Percentiles rank a stretch among this genome's conserved stretches.
These are phyloP conservation scores for Mesoclemmys tuberculata DNA, from an alignment of 2,113 vertebrate species.

Conservation along the genomic window DNA sequence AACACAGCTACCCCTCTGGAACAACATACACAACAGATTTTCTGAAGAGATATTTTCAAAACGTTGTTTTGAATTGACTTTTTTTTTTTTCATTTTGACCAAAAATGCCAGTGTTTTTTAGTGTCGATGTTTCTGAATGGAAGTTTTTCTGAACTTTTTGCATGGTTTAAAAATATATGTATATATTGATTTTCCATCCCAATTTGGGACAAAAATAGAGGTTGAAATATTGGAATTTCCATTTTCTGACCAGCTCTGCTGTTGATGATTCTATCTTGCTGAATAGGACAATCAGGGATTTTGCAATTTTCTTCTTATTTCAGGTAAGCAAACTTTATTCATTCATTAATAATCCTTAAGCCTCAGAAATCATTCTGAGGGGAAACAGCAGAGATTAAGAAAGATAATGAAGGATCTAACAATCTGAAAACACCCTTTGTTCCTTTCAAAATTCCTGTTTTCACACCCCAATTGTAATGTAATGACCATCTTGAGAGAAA, in stretches of 20 bases:
- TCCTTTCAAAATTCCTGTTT: background rate
- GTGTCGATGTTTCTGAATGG: background rate
- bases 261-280: background rate
- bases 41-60: slow-evolving; percentile 10
- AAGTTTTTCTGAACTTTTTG: background rate
- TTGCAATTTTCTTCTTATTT: background rate
- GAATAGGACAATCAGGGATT: background rate
- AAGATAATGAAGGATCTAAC: background rate
- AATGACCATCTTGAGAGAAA: background rate
- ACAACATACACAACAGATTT: background rate
- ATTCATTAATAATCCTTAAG: background rate
- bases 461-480: background rate
- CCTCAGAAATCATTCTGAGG: background rate
- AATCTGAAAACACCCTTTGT: background rate
- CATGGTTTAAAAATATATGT: background rate
- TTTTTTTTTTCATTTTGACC: background rate
- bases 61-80: background rate
- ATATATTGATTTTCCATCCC: background rate
- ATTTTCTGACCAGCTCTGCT: background rate
- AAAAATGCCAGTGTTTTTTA: background rate
- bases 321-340: background rate
- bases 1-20: too few species aligned
- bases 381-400: background rate
- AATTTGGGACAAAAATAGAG: background rate
- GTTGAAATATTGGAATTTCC: background rate